Evolutionary conservation across 2,888 invertebrate species (phyloP), one percentile per base, ranked within the genome.

Genomic region (Cantharis lateralis): DNA sequence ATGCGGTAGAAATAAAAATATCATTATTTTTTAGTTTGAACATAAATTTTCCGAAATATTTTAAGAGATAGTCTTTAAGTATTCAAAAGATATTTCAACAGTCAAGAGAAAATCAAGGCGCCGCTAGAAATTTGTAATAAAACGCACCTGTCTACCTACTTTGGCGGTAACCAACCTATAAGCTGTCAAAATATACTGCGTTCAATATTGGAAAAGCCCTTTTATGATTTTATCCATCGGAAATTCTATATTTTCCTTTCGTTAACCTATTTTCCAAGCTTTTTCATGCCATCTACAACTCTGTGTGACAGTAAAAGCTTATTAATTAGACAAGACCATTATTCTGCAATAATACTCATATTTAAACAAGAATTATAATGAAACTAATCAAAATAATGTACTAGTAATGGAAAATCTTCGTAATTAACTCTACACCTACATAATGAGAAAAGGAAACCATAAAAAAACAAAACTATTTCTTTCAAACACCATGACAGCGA

Each of bases 131-230:
- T 75, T 76, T 78, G 79, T 81, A 83, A 84, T 84, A 84, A 84
- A 84, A 84, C 82, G 82, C 84, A 84, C 84, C 84, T 84, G 84
- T 81, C 82, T 79, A 70, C 82, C 81, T 81, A 82, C 83, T 84
- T 83, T 80, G 78, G 82, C 81, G 83, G 82, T 83, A 83, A 82
- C 83, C 81, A 84, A 84, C 83, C 82, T 82, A 81, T 83, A 82
- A 82, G 82, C 83, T 83, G 83, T 84, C 84, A 84, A 83, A 84
- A 82, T 83, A 82, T 81, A 72, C 71, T 78, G 76, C 74, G 75
- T 80, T 79, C 82, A 82, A 83, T 83, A 82, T 83, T 79, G 81
- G 74, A 74, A 75, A 69, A 72, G 73, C 74, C 62, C 79, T 75
- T 82, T 81, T 82, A 82, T 81, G 82, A 80, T 81, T 81, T 78